Conservation (phyloP, 2,797 vertebrate genomes). For the Distichodus sexfasciatus region DNA sequence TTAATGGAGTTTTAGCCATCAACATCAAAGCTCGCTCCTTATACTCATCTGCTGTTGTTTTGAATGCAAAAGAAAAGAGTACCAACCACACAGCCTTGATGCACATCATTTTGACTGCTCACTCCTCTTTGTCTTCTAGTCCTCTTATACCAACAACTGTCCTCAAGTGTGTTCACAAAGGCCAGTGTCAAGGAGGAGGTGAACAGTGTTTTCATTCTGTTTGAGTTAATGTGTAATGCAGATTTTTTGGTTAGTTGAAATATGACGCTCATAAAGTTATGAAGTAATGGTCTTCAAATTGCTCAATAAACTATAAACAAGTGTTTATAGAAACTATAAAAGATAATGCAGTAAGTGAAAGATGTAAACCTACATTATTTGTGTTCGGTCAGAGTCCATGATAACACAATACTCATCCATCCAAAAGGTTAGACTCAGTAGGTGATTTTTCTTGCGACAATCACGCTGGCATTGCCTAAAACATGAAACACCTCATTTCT, state of each 20-base stretch:
- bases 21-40: slow-evolving; percentile 60
- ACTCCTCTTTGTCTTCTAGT: background rate
- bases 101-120: slow-evolving; percentile 12
- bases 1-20: slow-evolving; percentile 73
- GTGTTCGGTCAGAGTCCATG: slow-evolving; percentile 27
- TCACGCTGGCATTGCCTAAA: too few species aligned
- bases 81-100: slow-evolving; percentile 48
- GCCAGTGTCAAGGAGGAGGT: background rate
- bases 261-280: slow-evolving; percentile 15
- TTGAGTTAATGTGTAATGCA: slow-evolving; percentile 32
- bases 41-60: slow-evolving; percentile 44
- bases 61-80: slow-evolving; percentile 26
- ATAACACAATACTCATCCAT: background rate
- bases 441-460: too few species aligned
- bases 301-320: slow-evolving; percentile 16
- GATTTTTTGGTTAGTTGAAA: background rate
- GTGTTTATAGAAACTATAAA: slow-evolving; percentile 4
- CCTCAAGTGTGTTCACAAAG: too few species aligned
- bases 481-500: too few species aligned
- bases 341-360: background rate
- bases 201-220: background rate
- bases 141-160: too few species aligned
- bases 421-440: too few species aligned
- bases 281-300: background rate
- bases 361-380: background rate